Conservation (phyloP, 2,888 invertebrate species). For the Lissonota sp. region DNA sequence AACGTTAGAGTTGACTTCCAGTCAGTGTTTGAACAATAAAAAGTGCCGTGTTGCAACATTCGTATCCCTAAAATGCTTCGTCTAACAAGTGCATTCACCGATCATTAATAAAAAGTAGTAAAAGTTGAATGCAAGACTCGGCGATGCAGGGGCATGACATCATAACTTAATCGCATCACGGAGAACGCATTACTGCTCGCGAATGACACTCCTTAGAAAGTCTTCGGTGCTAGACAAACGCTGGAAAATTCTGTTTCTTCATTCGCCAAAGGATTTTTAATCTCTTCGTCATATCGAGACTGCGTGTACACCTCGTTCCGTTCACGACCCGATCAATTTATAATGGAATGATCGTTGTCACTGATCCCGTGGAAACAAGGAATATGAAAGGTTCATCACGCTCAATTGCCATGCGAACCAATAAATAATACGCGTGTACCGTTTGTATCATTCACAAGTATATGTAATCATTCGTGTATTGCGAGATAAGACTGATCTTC, state of each 20-base stretch:
- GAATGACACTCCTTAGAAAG: slow-evolving; percentile 79
- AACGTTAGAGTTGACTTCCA: no score
- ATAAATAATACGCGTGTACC: no score
- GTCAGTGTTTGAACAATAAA: no score
- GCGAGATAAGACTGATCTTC: slow-evolving; percentile 38
- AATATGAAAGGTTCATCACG: no score
- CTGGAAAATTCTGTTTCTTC: slow-evolving; percentile 44
- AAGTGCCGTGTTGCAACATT: no score
- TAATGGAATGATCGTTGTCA: no score
- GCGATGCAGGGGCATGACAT: slow-evolving; percentile 71
- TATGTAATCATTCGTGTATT: slow-evolving; percentile 5
- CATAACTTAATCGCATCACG: slow-evolving; percentile 77
- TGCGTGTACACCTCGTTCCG: background rate
- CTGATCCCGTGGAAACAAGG: no score
- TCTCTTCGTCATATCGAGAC: background rate
- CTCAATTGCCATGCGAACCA: no score
- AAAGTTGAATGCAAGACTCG: slow-evolving; percentile 69
- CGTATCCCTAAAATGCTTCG: background rate
- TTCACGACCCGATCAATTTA: no score
- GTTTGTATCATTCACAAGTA: background rate
- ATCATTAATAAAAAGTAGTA: slow-evolving; percentile 25
- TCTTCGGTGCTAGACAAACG: slow-evolving; percentile 71
- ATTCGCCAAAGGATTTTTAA: slow-evolving; percentile 8
- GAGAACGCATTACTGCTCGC: slow-evolving; percentile 61
- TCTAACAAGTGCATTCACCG: slow-evolving; percentile 20